Evolutionary conservation across 1,140 invertebrate species (phyloP), one percentile per base, ranked within the genome.

Genomic region (Yoshiicerus persimilis): DNA sequence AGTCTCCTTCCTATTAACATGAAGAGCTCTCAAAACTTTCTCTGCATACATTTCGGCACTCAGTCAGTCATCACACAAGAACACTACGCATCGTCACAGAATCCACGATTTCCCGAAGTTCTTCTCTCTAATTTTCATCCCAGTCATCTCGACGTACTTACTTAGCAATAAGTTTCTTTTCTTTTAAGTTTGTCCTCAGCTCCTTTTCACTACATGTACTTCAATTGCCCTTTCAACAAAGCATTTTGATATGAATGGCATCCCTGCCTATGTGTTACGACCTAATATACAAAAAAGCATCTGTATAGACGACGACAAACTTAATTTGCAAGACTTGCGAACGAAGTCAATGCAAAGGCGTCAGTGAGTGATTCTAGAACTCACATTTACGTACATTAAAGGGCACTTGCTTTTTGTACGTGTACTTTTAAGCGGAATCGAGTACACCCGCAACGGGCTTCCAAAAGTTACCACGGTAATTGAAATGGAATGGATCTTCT

Each of bases 141-240:
- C 2, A 32, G 30, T 32, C 75, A 32, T 9, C 75, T 80, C 32
- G 36, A 36, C 66, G 20, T 77, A 77, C 30, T 77, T 77, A 77
- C 75, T 62, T 56, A 47, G 27, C 83, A 39, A 84, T 84, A 62
- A 56, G 47, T 84, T 84, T 47, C 39, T 84, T 56, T 84, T 62
- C 47, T n/a, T 47, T 47, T 16, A 41, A 32, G n/a, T 86, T 86
- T 66, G 56, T 86, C 75, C 32, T 13, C n/a, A 20, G 34, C 56
- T 86, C 62, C 70, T 64, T 36, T 20, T 86, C 34, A 20, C 32
- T 36, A 30, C 10, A 66, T n/a, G n/a, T n/a, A n/a, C 62, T 38
- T n/a, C 34, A 32, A 36, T 34, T 38, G 75, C 70, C 16, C 47
- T 56, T n/a, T 20, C 41, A 20, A 56, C 47, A 20, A 56, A 1